A percentile compares a stretch with the other conserved stretches of the same genome.
Conservation (phyloP, 2,888 invertebrate species). For the Linyphia triangularis region DNA sequence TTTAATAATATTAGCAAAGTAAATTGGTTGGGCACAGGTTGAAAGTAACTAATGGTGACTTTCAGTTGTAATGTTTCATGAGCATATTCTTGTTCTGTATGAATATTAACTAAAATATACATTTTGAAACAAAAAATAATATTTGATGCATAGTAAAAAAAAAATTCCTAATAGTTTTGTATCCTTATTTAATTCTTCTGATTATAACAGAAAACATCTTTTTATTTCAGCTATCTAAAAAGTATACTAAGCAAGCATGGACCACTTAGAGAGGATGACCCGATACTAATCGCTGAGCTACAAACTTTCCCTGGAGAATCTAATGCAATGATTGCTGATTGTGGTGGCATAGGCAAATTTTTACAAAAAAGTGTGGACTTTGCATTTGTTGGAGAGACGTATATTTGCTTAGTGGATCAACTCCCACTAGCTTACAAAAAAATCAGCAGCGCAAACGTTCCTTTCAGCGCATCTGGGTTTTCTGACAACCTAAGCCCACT, state of each 20-base stretch:
- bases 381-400: conserved; percentile 53
- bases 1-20: too few species aligned
- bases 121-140: too few species aligned
- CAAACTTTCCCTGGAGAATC: conserved; percentile 40
- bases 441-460: not conserved
- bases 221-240: conserved; percentile 37
- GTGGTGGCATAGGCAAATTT: conserved; percentile 58
- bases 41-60: too few species aligned
- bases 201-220: not conserved
- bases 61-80: too few species aligned
- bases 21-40: too few species aligned
- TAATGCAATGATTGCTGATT: conserved; percentile 29
- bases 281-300: conserved; percentile 14
- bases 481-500: not conserved
- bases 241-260: conserved; percentile 47
- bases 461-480: not conserved
- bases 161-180: too few species aligned
- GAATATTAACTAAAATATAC: too few species aligned
- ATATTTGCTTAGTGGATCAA: conserved; percentile 52
- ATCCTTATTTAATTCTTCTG: too few species aligned
- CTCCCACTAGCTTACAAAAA: conserved; percentile 40
- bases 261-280: conserved; percentile 45
- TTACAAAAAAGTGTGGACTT: conserved; percentile 54
- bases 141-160: too few species aligned
- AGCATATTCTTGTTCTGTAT: too few species aligned